Evolutionary conservation across 2,113 vertebrate species (phyloP).

Genomic region (Bubo scandiacus): DNA sequence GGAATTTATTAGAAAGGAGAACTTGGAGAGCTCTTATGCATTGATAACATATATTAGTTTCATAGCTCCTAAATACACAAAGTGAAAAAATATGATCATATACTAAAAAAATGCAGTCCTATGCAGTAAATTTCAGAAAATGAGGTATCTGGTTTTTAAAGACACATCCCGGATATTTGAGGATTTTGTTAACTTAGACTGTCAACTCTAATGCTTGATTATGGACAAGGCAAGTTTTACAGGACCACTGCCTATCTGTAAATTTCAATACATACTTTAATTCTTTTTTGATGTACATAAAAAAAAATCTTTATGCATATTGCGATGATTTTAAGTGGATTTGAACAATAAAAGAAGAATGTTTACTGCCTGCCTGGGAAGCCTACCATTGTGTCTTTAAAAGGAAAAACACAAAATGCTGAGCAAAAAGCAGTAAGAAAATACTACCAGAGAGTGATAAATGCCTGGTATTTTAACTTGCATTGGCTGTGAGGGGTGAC

Average conservation of each 20-base stretch:
- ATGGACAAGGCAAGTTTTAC: not conserved
- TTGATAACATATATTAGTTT: not conserved
- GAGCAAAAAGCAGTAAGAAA: not conserved
- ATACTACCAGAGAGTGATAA: not conserved
- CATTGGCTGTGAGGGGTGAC: not conserved
- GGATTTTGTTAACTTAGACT: conserved; percentile 1
- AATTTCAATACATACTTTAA: not conserved
- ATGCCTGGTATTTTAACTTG: not conserved
- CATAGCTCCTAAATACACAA: not conserved
- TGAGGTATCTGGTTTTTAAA: not conserved
- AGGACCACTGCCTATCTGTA: not conserved
- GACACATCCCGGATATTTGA: not conserved
- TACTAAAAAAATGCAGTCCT: not conserved
- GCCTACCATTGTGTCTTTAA: not conserved
- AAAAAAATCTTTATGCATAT: not conserved
- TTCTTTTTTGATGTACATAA: not conserved
- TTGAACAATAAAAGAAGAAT: not conserved
- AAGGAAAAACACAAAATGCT: not conserved
- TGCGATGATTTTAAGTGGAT: not conserved
- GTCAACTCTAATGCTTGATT: not conserved
- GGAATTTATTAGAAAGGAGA: not conserved
- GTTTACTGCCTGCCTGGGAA: not conserved
- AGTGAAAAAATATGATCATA: not conserved
- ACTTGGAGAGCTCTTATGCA: not conserved
- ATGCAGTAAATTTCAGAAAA: not conserved